Evolutionary conservation across 1,140 invertebrate species (phyloP), one percentile per base, ranked within the genome.

Genomic region (Pseudomyrmex sp.): DNA sequence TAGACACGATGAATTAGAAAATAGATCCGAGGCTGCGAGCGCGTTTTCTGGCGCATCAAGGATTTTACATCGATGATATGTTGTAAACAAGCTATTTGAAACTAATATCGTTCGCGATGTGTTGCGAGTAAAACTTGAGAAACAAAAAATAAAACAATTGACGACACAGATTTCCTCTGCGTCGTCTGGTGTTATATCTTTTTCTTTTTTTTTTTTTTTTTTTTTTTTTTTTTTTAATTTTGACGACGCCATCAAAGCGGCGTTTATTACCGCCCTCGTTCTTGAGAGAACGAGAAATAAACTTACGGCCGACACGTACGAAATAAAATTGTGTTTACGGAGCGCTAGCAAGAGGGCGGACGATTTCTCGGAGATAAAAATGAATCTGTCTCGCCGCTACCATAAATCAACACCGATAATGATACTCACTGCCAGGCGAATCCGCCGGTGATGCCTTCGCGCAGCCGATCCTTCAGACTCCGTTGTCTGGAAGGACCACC

Each of bases 341-440:
- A 35, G 35, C 35, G 5, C 35, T 35, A 1, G 35, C 4, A 59
- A 48, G 26, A 18, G 9, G 18, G 26, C 26, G 1, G n/a, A 26
- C n/a, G 58, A 10, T 61, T 13, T 2, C 10, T 9, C 5, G 2
- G 59, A 20, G 59, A 15, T 66, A 68, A 73, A 80, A 82, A 82
- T 58, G 48, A 66, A 65, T 10, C 44, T 7, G n/a, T 48, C 20
- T 48, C 9, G 20, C 26, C 48, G 23, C 13, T 52, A 35, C 56
- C 73, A 18, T 54, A 65, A 52, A 75, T 66, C 56, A 61, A 4
- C 52, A 12, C 23, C 23, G 56, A n/a, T 13, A 15, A 82, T 20
- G 18, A 63, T 92, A 97, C 96, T 97, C 95, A 97, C 96, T 97
- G 96, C 96, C 96, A 97, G 86, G 95, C 95, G 90, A 96, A 96